Evolutionary conservation across 2,797 vertebrate genomes (phyloP), one percentile per base, ranked within the genome.

Genomic region (Chlorospingus flavigularis): DNA sequence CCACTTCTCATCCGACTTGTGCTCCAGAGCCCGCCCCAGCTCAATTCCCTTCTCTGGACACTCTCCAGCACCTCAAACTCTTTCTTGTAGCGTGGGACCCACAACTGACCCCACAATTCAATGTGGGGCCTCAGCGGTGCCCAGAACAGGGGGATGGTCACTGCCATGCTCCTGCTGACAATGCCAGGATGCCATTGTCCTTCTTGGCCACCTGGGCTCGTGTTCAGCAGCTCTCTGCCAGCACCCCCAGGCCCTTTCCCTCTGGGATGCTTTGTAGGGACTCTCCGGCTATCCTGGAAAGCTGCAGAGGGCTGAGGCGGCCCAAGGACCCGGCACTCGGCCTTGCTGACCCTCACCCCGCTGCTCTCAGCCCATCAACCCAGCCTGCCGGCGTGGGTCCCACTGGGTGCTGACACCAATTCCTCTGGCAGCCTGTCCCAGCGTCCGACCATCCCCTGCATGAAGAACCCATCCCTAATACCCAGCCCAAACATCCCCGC

Each of bases 71-170:
- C 6, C n/a, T 20, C n/a, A 7, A 37, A 20, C 25, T 17, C 45
- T 17, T 33, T 68, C 19, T 8, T 50, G 35, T 1, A 42, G 10
- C 3, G 1, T 4, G 4, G 10, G 4, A 6, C 20, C 16, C 8
- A 39, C 24, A 39, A 19, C 12, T 24, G 72, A 45, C 7, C n/a
- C 72, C 62, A 11, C 1, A 11, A 25, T 68, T 39, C 13, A 1
- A n/a, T 31, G 26, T 28, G 31, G 6, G 9, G 6, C 18, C n/a
- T 39, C 39, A n/a, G 45, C 4, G 1, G 15, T 7, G 47, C 15
- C 28, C 37, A 67, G 20, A 13, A 12, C 16, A 61, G 13, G 30
- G 8, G 24, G 19, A 20, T 2, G 4, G 11, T 33, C 55, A 20
- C 20, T 30, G 63, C 17, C 33, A 55, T 30, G 40, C 0, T 61